Percentiles rank a stretch among this genome's conserved stretches.
Conservation (phyloP, 64 coral and sea anemone genomes). For the Hydrozoanthus tunicans region DNA sequence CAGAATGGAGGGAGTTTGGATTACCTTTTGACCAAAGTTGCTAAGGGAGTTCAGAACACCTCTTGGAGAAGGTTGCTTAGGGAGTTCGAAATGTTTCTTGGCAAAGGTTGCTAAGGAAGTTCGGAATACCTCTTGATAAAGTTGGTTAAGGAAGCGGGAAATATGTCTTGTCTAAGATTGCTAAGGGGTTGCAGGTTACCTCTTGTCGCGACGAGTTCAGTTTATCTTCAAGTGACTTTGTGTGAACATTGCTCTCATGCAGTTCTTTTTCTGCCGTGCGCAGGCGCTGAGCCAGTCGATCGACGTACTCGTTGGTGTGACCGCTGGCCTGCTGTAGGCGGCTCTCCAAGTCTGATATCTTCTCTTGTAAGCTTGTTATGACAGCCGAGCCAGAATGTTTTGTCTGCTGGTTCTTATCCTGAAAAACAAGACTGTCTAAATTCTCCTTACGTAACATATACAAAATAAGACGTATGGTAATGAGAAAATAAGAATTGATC, state of each 20-base stretch:
- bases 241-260: slow-evolving; percentile 26
- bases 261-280: slow-evolving; percentile 41
- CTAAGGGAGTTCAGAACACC: too few relatives aligned
- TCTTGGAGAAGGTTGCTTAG: too few relatives aligned
- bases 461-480: neutral
- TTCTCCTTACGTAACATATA: neutral
- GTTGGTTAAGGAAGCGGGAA: too few relatives aligned
- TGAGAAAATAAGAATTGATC: too few relatives aligned
- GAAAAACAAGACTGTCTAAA: neutral
- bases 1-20: too few relatives aligned
- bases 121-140: too few relatives aligned
- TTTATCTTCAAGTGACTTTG: slow-evolving; percentile 64
- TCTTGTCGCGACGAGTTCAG: slow-evolving; percentile 56
- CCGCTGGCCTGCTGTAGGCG: slow-evolving; percentile 31
- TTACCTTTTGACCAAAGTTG: too few relatives aligned
- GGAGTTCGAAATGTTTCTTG: too few relatives aligned
- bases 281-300: slow-evolving; percentile 33
- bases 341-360: slow-evolving; percentile 66
- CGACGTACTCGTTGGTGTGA: slow-evolving; percentile 30
- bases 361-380: slow-evolving; percentile 60
- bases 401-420: slow-evolving; percentile 56
- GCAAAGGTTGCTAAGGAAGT: too few relatives aligned
- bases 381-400: slow-evolving; percentile 61
- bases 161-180: too few relatives aligned
- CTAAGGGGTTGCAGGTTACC: neutral